A percentile compares a stretch with the other conserved stretches of the same genome.
phyloP scores from a whole-genome alignment of 2,113 vertebrate species.

The Diadophis punctatus region DNA sequence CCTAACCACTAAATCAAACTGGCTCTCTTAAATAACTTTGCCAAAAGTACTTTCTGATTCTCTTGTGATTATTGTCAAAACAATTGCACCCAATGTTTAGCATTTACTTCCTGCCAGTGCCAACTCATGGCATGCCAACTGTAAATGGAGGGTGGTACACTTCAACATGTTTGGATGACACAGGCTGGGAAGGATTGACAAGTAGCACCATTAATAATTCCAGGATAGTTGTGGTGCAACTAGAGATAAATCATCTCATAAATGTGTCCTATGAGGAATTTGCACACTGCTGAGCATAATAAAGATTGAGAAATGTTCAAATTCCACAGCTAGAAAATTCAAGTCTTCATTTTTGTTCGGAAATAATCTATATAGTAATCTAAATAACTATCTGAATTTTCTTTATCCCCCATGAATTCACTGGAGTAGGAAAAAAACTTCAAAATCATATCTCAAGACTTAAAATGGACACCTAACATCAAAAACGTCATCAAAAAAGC shows the following conservation, averaged over 20 bases:
- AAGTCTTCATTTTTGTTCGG: neutral
- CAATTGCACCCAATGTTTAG: neutral
- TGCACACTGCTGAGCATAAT: neutral
- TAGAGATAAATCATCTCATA: neutral
- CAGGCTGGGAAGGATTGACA: neutral
- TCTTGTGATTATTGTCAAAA: neutral
- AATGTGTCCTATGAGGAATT: neutral
- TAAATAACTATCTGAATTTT: neutral
- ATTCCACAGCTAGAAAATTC: neutral
- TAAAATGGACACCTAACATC: too few species aligned
- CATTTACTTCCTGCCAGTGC: neutral
- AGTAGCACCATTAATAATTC: neutral
- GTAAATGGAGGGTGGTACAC: neutral
- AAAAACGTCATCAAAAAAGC: too few species aligned
- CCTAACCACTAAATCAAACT: neutral
- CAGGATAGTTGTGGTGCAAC: neutral
- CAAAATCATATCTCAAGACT: neutral
- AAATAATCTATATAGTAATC: neutral
- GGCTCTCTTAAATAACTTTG: neutral
- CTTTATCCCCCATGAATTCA: neutral
- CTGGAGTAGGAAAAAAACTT: neutral
- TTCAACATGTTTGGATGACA: neutral
- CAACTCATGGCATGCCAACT: neutral
- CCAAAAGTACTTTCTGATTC: neutral
- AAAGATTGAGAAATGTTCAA: neutral